A percentile compares a stretch with the other conserved stretches of the same genome.
These are phyloP conservation scores for Calephelis virginiensis DNA, from an alignment of 1,140 invertebrate genomes.

Conservation along the genomic window DNA sequence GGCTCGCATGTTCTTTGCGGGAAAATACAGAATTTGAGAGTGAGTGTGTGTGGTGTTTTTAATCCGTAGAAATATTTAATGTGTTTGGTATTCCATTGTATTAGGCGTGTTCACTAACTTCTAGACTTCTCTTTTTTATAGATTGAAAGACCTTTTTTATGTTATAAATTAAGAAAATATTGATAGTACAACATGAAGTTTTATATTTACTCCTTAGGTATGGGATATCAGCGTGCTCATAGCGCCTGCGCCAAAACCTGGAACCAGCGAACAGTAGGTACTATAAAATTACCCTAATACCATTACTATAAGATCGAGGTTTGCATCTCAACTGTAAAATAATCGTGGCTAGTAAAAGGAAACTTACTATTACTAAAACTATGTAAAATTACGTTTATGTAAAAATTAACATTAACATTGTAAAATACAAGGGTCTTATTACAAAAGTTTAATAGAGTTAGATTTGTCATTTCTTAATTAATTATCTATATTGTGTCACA, in stretches of 20 bases:
- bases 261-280: conserved; percentile 59
- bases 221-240: conserved; percentile 83
- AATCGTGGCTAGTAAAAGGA: background rate
- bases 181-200: background rate
- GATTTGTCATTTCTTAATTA: too few relatives aligned
- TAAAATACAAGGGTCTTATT: background rate
- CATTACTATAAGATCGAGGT: conserved; percentile 27
- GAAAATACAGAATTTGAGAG: too few relatives aligned
- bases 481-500: too few relatives aligned
- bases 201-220: conserved; percentile 69
- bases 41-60: too few relatives aligned
- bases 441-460: background rate
- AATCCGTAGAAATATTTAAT: too few relatives aligned
- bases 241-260: conserved; percentile 55
- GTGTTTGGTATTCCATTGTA: too few relatives aligned
- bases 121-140: too few relatives aligned
- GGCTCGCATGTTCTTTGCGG: too few relatives aligned
- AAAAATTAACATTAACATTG: background rate
- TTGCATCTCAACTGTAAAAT: background rate
- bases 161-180: background rate
- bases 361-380: background rate
- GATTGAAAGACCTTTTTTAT: background rate
- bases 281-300: conserved; percentile 22
- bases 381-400: background rate
- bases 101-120: too few relatives aligned